These are phyloP conservation scores for Hanleya hanleyi DNA, from an alignment of 2,888 invertebrate genomes.

Conservation along the genomic window DNA sequence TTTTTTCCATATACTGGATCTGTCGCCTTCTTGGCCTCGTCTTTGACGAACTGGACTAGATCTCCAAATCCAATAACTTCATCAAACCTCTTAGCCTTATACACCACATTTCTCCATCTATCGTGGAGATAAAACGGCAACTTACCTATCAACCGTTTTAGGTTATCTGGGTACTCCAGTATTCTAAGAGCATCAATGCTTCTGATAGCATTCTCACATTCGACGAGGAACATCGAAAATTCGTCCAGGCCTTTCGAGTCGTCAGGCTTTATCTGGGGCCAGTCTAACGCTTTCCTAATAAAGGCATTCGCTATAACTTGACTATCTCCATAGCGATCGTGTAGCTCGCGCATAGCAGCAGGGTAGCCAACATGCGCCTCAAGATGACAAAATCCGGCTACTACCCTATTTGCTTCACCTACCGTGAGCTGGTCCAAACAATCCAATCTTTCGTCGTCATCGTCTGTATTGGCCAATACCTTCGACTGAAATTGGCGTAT, in stretches of 20 bases:
- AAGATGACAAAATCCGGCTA: constrained; percentile 13
- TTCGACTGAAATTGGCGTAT: constrained; percentile 7
- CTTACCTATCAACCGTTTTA: too few species aligned
- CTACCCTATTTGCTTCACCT: constrained; percentile 16
- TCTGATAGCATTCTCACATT: constrained; percentile 26
- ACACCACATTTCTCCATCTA: constrained; percentile 15
- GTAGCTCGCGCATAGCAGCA: not conserved
- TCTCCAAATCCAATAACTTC: constrained; percentile 14
- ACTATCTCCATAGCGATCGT: constrained; percentile 11
- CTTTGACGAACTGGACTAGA: constrained; percentile 17
- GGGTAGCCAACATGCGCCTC: constrained; percentile 1
- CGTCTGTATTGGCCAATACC: constrained; percentile 6
- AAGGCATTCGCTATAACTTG: constrained; percentile 5
- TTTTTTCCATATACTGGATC: too few species aligned
- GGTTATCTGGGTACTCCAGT: too few species aligned
- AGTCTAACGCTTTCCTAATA: constrained; percentile 12
- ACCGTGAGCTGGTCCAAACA: constrained; percentile 17
- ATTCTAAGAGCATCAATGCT: too few species aligned
- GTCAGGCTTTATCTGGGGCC: constrained; percentile 12
- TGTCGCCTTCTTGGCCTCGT: constrained; percentile 16
- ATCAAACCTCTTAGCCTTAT: not conserved
- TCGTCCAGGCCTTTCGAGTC: constrained; percentile 24
- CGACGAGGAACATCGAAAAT: constrained; percentile 25
- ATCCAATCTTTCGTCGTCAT: constrained; percentile 10
- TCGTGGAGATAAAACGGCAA: too few species aligned